phyloP scores from a whole-genome alignment of 2,888 invertebrate genomes.

The Syrphus vitripennis region DNA sequence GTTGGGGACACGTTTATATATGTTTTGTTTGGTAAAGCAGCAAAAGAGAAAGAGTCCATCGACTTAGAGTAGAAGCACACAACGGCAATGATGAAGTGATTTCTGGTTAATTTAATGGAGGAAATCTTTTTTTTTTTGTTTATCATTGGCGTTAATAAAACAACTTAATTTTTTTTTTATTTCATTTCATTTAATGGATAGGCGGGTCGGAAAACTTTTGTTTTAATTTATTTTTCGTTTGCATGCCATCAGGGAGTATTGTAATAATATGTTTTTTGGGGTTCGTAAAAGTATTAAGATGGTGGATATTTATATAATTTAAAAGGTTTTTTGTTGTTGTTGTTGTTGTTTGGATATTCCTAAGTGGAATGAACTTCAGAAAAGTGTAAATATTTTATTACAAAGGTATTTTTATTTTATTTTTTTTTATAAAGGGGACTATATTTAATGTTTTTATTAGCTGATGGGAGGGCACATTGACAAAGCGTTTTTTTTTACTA shows the following conservation, averaged over 20 bases:
- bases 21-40: not conserved
- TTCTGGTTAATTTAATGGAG: slow-evolving; percentile 70
- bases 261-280: slow-evolving; percentile 8
- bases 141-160: slow-evolving; percentile 51
- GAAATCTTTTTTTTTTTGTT: slow-evolving; percentile 58
- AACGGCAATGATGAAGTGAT: slow-evolving; percentile 61
- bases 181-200: slow-evolving; percentile 62
- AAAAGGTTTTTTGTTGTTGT: not conserved
- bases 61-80: not conserved
- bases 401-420: not conserved
- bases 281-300: not conserved
- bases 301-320: not conserved
- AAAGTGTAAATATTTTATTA: not conserved
- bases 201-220: slow-evolving; percentile 30
- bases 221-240: slow-evolving; percentile 13
- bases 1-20: slow-evolving; percentile 2
- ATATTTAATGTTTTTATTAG: not conserved
- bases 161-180: slow-evolving; percentile 51
- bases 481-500: too few relatives aligned
- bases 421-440: not conserved
- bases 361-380: not conserved
- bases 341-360: not conserved
- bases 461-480: too few relatives aligned
- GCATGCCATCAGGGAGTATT: not conserved
- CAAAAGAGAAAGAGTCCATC: not conserved